Evolutionary conservation across 2,888 invertebrate genomes (phyloP).

Genomic region (Tolmerus cingulatus): DNA sequence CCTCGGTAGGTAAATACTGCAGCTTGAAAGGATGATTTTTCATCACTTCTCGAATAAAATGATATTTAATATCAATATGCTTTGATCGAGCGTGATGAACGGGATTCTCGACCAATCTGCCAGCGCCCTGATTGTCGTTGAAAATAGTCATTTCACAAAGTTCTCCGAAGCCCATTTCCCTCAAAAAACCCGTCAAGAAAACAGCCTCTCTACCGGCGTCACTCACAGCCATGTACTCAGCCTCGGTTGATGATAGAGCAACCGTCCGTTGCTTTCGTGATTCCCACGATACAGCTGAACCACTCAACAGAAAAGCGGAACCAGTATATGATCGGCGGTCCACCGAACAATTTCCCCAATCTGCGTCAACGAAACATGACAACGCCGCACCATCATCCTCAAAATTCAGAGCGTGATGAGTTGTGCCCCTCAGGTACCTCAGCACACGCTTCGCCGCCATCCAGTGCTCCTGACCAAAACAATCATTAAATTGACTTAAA

Average conservation of each 20-base stretch:
- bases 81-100: background rate
- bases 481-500: constrained; percentile 49
- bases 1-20: background rate
- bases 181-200: background rate
- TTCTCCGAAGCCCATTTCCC: background rate
- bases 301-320: background rate
- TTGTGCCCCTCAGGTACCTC: constrained; percentile 53
- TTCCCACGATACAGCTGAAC: background rate
- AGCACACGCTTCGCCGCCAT: constrained; percentile 54
- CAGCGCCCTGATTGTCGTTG: background rate
- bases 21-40: background rate
- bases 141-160: background rate
- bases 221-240: background rate
- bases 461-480: constrained; percentile 51
- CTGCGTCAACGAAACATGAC: constrained; percentile 53
- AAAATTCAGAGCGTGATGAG: constrained; percentile 51
- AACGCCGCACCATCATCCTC: constrained; percentile 34
- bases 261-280: background rate
- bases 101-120: background rate
- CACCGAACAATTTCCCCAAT: constrained; percentile 51
- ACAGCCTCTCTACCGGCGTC: background rate
- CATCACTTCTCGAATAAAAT: background rate
- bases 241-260: background rate
- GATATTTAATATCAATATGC: constrained; percentile 2
- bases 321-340: constrained; percentile 31